Conservation (phyloP, 2,797 vertebrate species). For the Oreortyx pictus region DNA sequence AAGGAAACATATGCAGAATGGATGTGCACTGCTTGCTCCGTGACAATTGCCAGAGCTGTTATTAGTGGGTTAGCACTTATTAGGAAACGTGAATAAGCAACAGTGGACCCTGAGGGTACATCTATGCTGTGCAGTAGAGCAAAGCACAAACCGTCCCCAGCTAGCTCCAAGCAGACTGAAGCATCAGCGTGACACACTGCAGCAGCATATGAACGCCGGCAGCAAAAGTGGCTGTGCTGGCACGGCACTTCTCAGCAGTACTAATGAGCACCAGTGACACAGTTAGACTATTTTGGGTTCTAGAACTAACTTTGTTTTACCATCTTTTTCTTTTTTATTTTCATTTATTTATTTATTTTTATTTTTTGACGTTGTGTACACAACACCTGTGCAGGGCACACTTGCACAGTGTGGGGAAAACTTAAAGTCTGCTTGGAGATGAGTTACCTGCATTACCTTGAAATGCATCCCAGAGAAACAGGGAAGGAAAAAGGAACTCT, state of each 20-base stretch:
- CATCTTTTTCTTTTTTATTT: accelerated
- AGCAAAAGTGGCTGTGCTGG: constrained; percentile 7
- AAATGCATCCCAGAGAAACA: background rate
- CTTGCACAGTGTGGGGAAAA: accelerated
- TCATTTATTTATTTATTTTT: too few species aligned
- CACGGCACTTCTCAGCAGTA: background rate
- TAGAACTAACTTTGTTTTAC: background rate
- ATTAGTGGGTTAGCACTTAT: background rate
- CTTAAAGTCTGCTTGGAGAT: background rate
- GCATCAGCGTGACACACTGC: background rate
- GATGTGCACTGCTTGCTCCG: background rate
- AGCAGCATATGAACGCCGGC: background rate
- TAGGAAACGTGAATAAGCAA: background rate
- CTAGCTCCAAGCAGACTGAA: background rate
- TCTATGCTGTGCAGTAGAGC: background rate
- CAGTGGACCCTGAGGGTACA: background rate
- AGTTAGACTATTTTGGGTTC: background rate
- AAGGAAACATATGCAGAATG: background rate
- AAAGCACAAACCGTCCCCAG: background rate
- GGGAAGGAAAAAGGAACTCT: background rate
- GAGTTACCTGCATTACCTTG: background rate
- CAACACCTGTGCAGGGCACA: background rate
- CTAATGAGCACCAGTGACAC: background rate
- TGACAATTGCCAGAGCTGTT: background rate
- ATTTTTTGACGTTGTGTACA: background rate